These are phyloP conservation scores for Cydia amplana DNA, from an alignment of 1,140 invertebrate genomes.

Conservation along the genomic window DNA sequence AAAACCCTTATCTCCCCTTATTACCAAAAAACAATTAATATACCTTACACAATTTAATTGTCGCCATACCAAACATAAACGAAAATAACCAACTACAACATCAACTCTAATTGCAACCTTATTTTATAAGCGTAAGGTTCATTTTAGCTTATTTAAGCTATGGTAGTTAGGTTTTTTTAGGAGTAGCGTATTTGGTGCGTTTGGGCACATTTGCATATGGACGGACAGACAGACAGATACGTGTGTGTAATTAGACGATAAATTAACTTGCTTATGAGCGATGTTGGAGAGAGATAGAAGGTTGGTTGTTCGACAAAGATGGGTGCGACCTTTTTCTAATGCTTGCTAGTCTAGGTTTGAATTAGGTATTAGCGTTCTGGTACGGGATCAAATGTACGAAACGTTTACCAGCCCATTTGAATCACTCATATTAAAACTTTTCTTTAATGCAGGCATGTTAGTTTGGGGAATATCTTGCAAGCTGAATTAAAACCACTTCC, in stretches of 20 bases:
- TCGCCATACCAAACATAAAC: constrained; percentile 5
- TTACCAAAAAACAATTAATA: constrained; percentile 46
- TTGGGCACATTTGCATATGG: constrained; percentile 43
- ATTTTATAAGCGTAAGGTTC: background rate
- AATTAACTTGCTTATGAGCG: constrained; percentile 52
- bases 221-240: constrained; percentile 44
- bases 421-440: too few species aligned
- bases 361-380: too few species aligned
- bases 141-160: background rate
- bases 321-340: constrained; percentile 5
- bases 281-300: constrained; percentile 33
- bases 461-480: too few species aligned
- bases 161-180: background rate
- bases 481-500: too few species aligned
- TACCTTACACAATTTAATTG: constrained; percentile 41
- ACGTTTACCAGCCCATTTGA: too few species aligned
- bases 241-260: constrained; percentile 52
- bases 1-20: constrained; percentile 30
- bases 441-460: too few species aligned
- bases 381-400: too few species aligned
- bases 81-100: background rate
- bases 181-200: background rate
- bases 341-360: background rate
- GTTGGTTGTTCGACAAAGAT: constrained; percentile 1
- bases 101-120: background rate